phyloP scores from a whole-genome alignment of 2,113 vertebrate species.

The Rhizomys pruinosus region DNA sequence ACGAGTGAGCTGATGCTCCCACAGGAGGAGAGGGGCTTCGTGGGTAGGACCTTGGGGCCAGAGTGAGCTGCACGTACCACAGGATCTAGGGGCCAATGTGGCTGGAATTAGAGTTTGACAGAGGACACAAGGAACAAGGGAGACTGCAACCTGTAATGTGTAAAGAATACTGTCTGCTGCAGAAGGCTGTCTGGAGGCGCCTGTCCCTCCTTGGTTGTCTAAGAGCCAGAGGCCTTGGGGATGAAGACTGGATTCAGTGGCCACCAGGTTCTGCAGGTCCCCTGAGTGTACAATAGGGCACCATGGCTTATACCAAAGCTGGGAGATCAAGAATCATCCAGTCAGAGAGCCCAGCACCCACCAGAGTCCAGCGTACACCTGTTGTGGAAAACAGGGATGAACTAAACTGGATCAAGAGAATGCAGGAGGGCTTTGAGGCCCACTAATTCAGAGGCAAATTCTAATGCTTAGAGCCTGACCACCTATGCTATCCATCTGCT shows the following conservation, averaged over 20 bases:
- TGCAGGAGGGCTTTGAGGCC: neutral
- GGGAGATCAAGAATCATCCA: neutral
- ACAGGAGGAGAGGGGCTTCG: neutral
- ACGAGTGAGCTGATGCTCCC: neutral
- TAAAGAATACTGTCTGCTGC: neutral
- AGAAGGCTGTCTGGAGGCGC: neutral
- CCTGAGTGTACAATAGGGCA: neutral
- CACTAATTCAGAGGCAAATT: neutral
- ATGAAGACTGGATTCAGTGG: neutral
- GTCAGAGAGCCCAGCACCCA: neutral
- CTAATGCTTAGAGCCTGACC: neutral
- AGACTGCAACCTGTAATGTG: fast-evolving
- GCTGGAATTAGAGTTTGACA: neutral
- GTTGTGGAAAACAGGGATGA: neutral
- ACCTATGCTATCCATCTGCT: neutral
- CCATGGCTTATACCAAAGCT: neutral
- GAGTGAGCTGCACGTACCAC: neutral
- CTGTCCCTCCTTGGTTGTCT: neutral
- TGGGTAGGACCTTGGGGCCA: neutral
- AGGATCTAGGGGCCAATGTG: too few species aligned
- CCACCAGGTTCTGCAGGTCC: neutral
- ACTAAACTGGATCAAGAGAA: neutral
- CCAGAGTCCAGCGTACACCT: neutral
- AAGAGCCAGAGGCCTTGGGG: neutral
- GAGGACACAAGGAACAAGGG: neutral